Evolutionary conservation across 1,140 invertebrate genomes (phyloP).

Genomic region (Trichogramma pretiosum): DNA sequence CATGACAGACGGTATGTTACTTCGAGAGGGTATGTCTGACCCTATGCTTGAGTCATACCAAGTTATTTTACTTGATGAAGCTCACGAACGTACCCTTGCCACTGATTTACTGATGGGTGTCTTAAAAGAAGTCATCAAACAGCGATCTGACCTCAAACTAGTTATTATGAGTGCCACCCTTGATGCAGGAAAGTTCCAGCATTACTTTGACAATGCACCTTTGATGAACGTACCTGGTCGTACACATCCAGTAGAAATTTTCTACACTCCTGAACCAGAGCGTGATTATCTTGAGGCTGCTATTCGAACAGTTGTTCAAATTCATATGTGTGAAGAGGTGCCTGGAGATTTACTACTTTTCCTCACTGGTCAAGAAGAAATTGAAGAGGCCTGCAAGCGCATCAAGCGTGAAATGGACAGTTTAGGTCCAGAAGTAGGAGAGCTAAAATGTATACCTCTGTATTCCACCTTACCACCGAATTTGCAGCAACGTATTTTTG

Average conservation of each 20-base stretch:
- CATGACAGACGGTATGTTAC: slow-evolving; percentile 99
- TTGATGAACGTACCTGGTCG: slow-evolving; percentile 96
- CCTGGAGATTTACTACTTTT: slow-evolving; percentile 92
- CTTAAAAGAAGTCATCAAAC: slow-evolving; percentile 94
- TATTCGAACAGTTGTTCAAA: slow-evolving; percentile 96
- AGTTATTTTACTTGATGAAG: slow-evolving; percentile 94
- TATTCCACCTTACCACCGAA: slow-evolving; percentile 98
- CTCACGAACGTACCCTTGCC: slow-evolving; percentile 95
- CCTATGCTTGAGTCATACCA: slow-evolving; percentile 95
- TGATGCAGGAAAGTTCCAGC: slow-evolving; percentile 99
- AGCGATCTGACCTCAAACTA: slow-evolving; percentile 88
- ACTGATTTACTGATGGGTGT: slow-evolving; percentile 99
- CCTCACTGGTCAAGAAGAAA: slow-evolving; percentile 92
- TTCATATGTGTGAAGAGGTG: slow-evolving; percentile 97
- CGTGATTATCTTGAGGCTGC: slow-evolving; percentile 97
- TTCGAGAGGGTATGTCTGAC: slow-evolving; percentile 98
- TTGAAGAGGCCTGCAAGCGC: slow-evolving; percentile 98
- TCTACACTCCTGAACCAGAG: slow-evolving; percentile 98
- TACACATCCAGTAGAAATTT: slow-evolving; percentile 96
- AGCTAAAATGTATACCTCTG: slow-evolving; percentile 95
- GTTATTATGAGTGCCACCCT: slow-evolving; percentile 99
- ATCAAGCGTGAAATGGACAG: slow-evolving; percentile 96
- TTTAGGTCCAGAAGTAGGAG: slow-evolving; percentile 90
- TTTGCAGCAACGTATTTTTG: slow-evolving; percentile 95
- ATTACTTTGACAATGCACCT: slow-evolving; percentile 97